These are phyloP conservation scores for Leuctra nigra DNA, from an alignment of 2,888 invertebrate genomes.

Conservation along the genomic window DNA sequence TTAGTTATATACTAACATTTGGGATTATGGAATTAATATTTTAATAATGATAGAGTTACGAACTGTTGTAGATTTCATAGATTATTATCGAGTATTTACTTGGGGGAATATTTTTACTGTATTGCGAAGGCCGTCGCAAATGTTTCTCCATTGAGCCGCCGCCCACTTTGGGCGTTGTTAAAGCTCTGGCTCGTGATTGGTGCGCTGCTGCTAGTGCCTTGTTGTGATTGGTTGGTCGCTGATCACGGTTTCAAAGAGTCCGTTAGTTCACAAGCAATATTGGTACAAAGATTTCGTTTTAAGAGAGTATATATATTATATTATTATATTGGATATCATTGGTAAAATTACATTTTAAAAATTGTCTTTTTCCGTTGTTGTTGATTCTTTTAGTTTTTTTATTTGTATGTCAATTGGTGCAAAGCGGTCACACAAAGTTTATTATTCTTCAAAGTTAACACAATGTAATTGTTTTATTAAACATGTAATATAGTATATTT, in stretches of 20 bases:
- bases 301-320: neutral
- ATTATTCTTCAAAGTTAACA: neutral
- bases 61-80: no score
- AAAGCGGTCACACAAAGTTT: neutral
- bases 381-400: neutral
- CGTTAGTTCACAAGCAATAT: no score
- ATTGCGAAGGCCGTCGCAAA: no score
- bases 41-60: neutral
- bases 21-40: constrained; percentile 15
- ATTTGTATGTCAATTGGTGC: constrained; percentile 11
- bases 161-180: no score
- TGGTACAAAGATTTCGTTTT: constrained; percentile 1
- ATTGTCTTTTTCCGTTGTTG: neutral
- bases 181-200: no score
- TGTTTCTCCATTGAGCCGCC: no score
- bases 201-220: no score
- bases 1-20: constrained; percentile 4
- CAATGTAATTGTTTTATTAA: neutral
- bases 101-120: no score
- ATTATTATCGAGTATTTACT: no score
- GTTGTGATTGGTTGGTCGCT: no score
- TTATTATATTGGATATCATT: neutral
- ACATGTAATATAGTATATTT: neutral
- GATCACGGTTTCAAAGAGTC: no score
- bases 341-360: neutral